phyloP scores from a whole-genome alignment of 2,113 vertebrate species.

The Carollia perspicillata region DNA sequence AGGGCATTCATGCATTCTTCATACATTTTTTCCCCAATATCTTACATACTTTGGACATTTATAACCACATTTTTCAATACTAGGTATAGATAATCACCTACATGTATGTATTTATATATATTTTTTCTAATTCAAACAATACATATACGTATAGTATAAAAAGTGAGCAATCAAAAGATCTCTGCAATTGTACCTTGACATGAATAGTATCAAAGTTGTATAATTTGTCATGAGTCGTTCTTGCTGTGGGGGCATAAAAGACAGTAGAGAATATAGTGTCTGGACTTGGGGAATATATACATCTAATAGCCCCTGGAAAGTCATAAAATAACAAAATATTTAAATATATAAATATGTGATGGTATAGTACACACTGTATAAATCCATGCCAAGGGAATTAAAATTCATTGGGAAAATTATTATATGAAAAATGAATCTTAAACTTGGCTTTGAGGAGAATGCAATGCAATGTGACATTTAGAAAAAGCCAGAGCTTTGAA shows the following conservation, averaged over 20 bases:
- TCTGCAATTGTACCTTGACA: neutral
- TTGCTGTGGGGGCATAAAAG: neutral
- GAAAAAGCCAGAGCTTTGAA: constrained; percentile 11
- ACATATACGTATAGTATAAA: neutral
- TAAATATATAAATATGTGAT: neutral
- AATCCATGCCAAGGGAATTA: neutral
- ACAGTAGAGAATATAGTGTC: neutral
- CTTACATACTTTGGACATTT: neutral
- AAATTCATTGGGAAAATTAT: constrained; percentile 20
- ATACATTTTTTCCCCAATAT: neutral
- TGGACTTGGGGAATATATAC: neutral
- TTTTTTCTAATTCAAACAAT: neutral
- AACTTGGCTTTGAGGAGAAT: constrained; percentile 14
- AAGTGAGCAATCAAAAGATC: neutral
- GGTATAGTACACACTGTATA: neutral
- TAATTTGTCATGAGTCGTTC: neutral
- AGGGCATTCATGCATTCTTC: neutral
- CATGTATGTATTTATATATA: neutral
- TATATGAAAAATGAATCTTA: constrained; percentile 28
- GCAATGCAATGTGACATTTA: neutral
- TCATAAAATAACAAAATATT: neutral
- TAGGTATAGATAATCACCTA: neutral
- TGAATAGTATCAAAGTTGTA: neutral
- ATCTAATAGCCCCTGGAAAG: neutral
- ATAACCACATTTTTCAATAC: neutral